These are phyloP conservation scores for Ictidomys tridecemlineatus DNA, from an alignment of 2,113 vertebrate species.

Conservation along the genomic window DNA sequence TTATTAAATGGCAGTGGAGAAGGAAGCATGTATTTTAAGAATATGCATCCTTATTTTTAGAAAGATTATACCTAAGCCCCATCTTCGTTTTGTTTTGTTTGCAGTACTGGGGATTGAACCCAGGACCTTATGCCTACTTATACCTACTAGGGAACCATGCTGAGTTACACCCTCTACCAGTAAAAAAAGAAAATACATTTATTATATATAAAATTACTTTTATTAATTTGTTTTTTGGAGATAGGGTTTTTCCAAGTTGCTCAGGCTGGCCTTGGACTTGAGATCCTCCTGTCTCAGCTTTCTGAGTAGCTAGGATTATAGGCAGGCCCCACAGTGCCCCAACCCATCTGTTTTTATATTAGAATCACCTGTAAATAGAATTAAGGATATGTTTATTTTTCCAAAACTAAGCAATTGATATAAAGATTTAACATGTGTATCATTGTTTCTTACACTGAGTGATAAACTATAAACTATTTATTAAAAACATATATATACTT, in stretches of 20 bases:
- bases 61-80: background rate
- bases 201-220: no score
- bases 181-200: no score
- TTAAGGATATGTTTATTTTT: conserved; percentile 57
- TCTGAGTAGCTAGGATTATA: background rate
- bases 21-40: conserved; percentile 26
- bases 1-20: background rate
- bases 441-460: background rate
- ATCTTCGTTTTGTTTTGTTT: conserved; percentile 12
- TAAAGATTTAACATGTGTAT: background rate
- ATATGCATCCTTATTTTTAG: conserved; percentile 26
- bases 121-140: background rate
- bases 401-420: background rate
- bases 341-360: conserved; percentile 7
- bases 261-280: background rate
- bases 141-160: background rate
- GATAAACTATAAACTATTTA: background rate
- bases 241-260: background rate
- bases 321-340: background rate
- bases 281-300: background rate
- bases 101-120: background rate
- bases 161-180: background rate
- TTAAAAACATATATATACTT: background rate
- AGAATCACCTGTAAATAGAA: background rate
- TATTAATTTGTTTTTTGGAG: background rate